phyloP scores from a whole-genome alignment of 2,888 invertebrate species.

The Orthonevra nobilis region DNA sequence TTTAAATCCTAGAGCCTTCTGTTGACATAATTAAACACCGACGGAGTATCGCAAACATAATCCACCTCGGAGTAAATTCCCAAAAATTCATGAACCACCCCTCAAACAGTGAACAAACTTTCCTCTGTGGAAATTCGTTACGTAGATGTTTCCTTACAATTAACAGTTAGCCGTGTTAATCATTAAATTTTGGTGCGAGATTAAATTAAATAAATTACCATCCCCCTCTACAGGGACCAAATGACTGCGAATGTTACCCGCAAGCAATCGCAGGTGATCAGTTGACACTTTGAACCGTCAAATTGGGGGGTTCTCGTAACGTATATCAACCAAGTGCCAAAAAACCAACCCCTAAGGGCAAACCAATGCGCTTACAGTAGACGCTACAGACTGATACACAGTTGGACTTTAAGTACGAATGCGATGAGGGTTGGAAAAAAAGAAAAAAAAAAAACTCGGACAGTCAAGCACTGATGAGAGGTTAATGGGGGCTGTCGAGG shows the following conservation, averaged over 20 bases:
- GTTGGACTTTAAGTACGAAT: neutral
- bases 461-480: slow-evolving; percentile 48
- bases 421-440: neutral
- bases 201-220: slow-evolving; percentile 38
- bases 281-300: slow-evolving; percentile 42
- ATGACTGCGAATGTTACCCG: slow-evolving; percentile 13
- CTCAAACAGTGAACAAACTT: too few species aligned
- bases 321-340: slow-evolving; percentile 2
- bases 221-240: neutral
- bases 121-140: neutral
- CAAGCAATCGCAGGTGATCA: slow-evolving; percentile 45
- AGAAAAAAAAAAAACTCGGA: slow-evolving; percentile 22
- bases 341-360: slow-evolving; percentile 4
- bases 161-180: slow-evolving; percentile 37
- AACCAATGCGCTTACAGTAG: neutral
- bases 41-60: slow-evolving; percentile 10
- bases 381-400: too few species aligned
- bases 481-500: slow-evolving; percentile 46
- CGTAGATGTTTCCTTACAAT: slow-evolving; percentile 35
- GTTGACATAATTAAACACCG: slow-evolving; percentile 17
- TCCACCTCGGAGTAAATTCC: neutral
- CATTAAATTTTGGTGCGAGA: slow-evolving; percentile 37
- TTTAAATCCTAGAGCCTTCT: too few species aligned
- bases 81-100: too few species aligned
- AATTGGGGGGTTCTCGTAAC: neutral